Evolutionary conservation across 1,140 invertebrate species (phyloP).

Genomic region (Meloidogyne floridensis): DNA sequence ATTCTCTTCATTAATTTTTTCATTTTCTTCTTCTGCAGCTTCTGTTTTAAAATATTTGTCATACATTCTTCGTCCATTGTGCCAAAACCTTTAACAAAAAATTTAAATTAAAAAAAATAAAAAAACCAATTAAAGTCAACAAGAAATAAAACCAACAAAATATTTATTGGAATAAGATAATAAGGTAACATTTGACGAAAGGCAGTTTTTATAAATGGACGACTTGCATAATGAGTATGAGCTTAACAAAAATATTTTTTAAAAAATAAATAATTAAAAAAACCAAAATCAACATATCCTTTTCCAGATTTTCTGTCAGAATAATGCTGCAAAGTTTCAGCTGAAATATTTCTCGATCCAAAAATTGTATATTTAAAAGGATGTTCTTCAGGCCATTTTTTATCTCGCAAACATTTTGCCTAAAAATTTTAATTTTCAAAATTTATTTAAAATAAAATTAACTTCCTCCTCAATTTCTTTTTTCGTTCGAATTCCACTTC

Average conservation of each 20-base stretch:
- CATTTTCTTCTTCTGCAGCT: background rate
- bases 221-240: background rate
- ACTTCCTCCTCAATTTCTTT: constrained; percentile 37
- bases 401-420: constrained; percentile 19
- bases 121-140: constrained; percentile 32
- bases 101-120: background rate
- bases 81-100: constrained; percentile 5
- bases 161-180: background rate
- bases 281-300: constrained; percentile 51
- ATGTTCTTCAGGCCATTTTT: constrained; percentile 34
- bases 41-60: constrained; percentile 13
- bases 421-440: constrained; percentile 11
- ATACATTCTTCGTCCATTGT: background rate
- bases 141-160: background rate
- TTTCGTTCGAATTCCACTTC: constrained; percentile 29
- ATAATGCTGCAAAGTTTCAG: constrained; percentile 43
- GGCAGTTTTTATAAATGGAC: constrained; percentile 31
- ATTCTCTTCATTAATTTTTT: background rate
- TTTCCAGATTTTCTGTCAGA: constrained; percentile 45
- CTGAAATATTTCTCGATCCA: constrained; percentile 41
- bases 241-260: background rate
- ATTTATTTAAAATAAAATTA: background rate
- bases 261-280: constrained; percentile 36
- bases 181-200: constrained; percentile 15
- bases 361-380: constrained; percentile 41